phyloP scores from a whole-genome alignment of 2,888 invertebrate genomes.

The Nomada goodeniana region DNA sequence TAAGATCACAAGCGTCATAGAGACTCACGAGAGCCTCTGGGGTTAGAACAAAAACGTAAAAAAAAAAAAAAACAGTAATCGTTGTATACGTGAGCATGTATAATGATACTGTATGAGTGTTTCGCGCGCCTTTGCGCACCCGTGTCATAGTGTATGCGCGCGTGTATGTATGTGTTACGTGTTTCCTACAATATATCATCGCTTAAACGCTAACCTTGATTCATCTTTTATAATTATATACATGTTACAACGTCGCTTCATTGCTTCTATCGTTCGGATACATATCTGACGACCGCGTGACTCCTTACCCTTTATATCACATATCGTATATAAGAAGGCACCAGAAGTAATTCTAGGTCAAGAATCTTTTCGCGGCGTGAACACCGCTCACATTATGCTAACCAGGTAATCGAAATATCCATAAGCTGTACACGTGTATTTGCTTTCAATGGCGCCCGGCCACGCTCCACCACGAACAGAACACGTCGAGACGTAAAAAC shows the following conservation, averaged over 20 bases:
- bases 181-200: constrained; percentile 55
- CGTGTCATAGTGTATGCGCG: constrained; percentile 7
- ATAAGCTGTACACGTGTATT: constrained; percentile 40
- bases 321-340: constrained; percentile 79
- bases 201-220: constrained; percentile 56
- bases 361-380: constrained; percentile 41
- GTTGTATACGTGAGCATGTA: constrained; percentile 73
- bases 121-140: constrained; percentile 10
- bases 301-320: constrained; percentile 77
- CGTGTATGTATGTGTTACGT: constrained; percentile 30
- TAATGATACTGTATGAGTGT: constrained; percentile 48
- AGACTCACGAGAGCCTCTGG: constrained; percentile 72
- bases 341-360: constrained; percentile 69
- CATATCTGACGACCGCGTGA: constrained; percentile 62
- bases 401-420: constrained; percentile 37
- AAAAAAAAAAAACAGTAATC: constrained; percentile 68
- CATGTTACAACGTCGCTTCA: constrained; percentile 66
- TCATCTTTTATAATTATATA: constrained; percentile 63
- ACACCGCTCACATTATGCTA: constrained; percentile 44
- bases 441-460: constrained; percentile 18
- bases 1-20: constrained; percentile 83
- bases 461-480: constrained; percentile 27
- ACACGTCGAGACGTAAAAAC: not conserved
- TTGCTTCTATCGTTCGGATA: constrained; percentile 57
- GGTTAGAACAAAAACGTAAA: constrained; percentile 79